Conservation (phyloP, 1,140 invertebrate species). For the Anastrepha obliqua region DNA sequence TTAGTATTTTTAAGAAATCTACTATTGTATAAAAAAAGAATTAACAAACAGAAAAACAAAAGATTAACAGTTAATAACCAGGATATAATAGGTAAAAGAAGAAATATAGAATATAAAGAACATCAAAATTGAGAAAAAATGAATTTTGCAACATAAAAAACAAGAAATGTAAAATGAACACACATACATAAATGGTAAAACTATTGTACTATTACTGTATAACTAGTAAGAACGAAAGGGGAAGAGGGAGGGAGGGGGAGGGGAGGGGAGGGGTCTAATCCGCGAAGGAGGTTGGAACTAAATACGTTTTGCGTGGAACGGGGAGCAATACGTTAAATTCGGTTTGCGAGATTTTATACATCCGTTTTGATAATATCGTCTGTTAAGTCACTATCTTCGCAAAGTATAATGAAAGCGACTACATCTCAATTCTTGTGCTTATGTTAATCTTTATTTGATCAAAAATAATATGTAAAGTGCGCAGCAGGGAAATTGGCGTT, state of each 20-base stretch:
- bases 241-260: not conserved
- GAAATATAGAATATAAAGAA: conserved; percentile 46
- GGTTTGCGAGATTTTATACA: not conserved
- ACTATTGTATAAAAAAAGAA: conserved; percentile 42
- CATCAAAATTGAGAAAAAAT: conserved; percentile 2
- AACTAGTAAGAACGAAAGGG: not conserved
- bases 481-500: not conserved
- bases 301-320: not conserved
- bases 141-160: conserved; percentile 1
- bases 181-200: not conserved
- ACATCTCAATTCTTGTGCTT: not conserved
- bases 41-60: conserved; percentile 21
- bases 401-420: not conserved
- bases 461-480: not conserved
- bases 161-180: conserved; percentile 3
- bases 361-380: not conserved
- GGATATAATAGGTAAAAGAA: conserved; percentile 34
- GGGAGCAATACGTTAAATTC: not conserved
- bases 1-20: conserved; percentile 43
- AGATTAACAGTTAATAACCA: conserved; percentile 42
- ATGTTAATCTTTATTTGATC: conserved; percentile 1
- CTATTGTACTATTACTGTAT: not conserved
- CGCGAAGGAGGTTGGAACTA: not conserved
- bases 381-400: not conserved
- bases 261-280: not conserved